Evolutionary conservation across 2,888 invertebrate genomes (phyloP).

Genomic region (Callyntrura sp.): DNA sequence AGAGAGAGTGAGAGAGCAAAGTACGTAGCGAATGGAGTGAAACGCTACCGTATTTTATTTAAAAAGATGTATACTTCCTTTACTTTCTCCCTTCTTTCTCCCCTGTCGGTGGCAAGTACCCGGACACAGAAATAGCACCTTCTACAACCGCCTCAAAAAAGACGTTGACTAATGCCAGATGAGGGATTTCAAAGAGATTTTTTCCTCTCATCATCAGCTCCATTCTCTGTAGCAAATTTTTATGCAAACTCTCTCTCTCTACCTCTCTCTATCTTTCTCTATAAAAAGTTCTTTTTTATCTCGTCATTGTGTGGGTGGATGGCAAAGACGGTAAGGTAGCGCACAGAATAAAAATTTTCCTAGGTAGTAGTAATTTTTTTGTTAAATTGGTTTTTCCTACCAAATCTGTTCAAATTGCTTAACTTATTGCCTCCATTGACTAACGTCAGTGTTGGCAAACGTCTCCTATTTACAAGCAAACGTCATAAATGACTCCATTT

Average conservation of each 20-base stretch:
- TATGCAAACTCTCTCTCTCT: conserved; percentile 57
- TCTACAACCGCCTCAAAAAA: too few species aligned
- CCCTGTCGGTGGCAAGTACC: too few species aligned
- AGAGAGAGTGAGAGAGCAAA: not conserved
- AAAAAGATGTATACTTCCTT: not conserved
- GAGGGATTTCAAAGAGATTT: conserved; percentile 74
- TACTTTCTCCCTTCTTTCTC: not conserved
- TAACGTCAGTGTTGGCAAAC: too few species aligned
- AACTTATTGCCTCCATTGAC: conserved; percentile 47
- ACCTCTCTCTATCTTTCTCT: conserved; percentile 26
- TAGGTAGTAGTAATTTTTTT: not conserved
- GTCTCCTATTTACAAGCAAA: too few species aligned
- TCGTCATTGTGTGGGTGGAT: not conserved
- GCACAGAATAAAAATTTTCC: not conserved
- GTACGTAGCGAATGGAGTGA: too few species aligned
- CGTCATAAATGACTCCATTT: too few species aligned
- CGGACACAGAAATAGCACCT: too few species aligned
- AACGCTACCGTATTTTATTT: conserved; percentile 39
- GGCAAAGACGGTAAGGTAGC: too few species aligned
- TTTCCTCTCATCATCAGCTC: conserved; percentile 26
- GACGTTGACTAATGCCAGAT: conserved; percentile 69
- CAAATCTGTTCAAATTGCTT: not conserved
- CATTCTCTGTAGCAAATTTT: conserved; percentile 56
- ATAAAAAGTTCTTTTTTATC: not conserved
- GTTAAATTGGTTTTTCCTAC: not conserved